Base-by-base conservation (phyloP, 1,140 invertebrate species). In the Drosophila baimaii region DNA sequence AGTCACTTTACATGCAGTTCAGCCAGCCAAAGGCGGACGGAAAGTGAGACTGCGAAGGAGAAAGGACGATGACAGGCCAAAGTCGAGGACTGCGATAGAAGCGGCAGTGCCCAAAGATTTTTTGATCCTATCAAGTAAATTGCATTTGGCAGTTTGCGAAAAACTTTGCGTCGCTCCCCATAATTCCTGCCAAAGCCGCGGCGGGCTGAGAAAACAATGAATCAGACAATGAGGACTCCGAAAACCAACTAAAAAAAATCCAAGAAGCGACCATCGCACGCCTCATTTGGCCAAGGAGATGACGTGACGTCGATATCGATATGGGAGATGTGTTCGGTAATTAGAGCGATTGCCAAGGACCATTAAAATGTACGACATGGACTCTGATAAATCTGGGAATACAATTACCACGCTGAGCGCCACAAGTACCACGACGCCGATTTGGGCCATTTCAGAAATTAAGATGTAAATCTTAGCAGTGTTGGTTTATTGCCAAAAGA, bases 61-160 rank as follows among this genome's bases (percentile, higher is more conserved):
- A 77, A 47, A 17, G 41, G 25, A 68, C 43, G 54, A 73, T 71
- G 66, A 72, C 69, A 72, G 27, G 52, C 66, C 69, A 46, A 49
- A 58, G 65, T 71, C 65, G 47, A 25, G 47, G 43, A 35, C 65
- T 23, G 69, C 33, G 52, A 70, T 25, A 23, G 69, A 46, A 33
- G 25, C 25, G 41, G 47, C 25, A 33, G n/a, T 65, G 73, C 64
- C 76, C 80, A 85, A 90, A 84, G 84, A 90, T 85, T 89, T 85
- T 90, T 89, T 89, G 84, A 89, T 89, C 84, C 84, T 89, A 89
- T 89, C 84, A 89, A 81, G 58, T 89, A 90, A 89, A 89, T 89
- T 90, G 84, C 84, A 89, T 90, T 89, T 89, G 84, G 86, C 84
- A 89, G 84, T 89, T 89, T 83, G 80, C 65, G 80, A 77, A 84